Evolutionary conservation across 1,140 invertebrate species (phyloP).

Genomic region (Drosophila simulans): DNA sequence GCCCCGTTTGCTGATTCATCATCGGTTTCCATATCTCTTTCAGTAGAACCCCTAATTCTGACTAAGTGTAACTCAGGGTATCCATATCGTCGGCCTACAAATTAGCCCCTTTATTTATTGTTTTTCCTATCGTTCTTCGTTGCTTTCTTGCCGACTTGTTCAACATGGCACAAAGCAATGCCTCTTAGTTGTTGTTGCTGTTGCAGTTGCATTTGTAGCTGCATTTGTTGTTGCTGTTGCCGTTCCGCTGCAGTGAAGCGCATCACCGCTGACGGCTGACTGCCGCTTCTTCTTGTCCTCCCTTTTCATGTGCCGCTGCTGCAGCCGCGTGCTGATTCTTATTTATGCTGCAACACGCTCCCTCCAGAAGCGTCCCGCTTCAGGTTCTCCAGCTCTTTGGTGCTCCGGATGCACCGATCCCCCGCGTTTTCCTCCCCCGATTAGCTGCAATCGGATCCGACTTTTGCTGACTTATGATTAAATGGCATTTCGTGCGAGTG

Average conservation of each 20-base stretch:
- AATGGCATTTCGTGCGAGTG: slow-evolving; percentile 69
- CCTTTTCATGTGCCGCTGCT: slow-evolving; percentile 8
- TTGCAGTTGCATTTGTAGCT: slow-evolving; percentile 8
- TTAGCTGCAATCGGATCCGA: slow-evolving; percentile 57
- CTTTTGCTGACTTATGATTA: slow-evolving; percentile 68
- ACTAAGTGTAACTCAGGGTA: slow-evolving; percentile 1
- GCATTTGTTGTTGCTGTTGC: slow-evolving; percentile 43
- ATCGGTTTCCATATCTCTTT: neutral
- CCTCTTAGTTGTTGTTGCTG: slow-evolving; percentile 14
- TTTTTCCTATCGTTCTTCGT: slow-evolving; percentile 25
- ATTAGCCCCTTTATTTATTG: slow-evolving; percentile 13
- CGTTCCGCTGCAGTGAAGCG: slow-evolving; percentile 78
- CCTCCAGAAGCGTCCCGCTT: neutral
- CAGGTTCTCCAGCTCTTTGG: slow-evolving; percentile 4
- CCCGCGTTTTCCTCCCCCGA: slow-evolving; percentile 2
- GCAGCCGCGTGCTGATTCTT: slow-evolving; percentile 69
- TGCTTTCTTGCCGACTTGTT: slow-evolving; percentile 40
- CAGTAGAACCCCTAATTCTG: no score
- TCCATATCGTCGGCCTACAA: slow-evolving; percentile 14
- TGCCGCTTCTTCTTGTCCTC: slow-evolving; percentile 3
- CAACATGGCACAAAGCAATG: slow-evolving; percentile 40
- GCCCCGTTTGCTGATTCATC: neutral
- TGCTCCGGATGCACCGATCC: neutral
- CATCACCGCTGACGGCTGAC: slow-evolving; percentile 60
- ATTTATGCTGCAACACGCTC: slow-evolving; percentile 70